Evolutionary conservation across 2,888 invertebrate species (phyloP), one percentile per base, ranked within the genome.

Genomic region (Melanchra persicariae): DNA sequence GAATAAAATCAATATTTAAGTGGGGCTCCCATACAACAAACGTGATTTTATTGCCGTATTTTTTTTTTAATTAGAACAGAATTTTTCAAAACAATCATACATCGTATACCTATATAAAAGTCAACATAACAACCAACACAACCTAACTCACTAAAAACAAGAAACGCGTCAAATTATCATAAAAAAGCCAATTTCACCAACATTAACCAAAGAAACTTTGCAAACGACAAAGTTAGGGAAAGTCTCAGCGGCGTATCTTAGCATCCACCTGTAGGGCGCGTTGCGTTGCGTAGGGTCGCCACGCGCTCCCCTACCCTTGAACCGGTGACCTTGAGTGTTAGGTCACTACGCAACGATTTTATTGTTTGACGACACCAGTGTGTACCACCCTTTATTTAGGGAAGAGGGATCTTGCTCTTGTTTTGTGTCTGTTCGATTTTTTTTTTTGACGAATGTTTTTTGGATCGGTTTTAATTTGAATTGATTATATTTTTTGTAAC

Each of bases 241-340:
- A 64, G n/a, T 74, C 60, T 62, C 63, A 70, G 67, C 70, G 59
- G 67, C 66, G 70, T 77, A 83, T 79, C 83, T 84, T 78, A 70
- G 54, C 68, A 77, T 78, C 89, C 91, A 91, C 91, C 90, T 91
- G 91, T 90, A 87, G 87, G 88, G 83, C 73, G 78, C 67, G 57
- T 86, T 85, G 76, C 85, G 85, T 86, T 85, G 86, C 85, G 85
- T 85, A 86, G 90, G 91, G 90, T 88, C 86, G 87, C 85, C 87
- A 88, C 89, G 88, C 86, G 87, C 85, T 87, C 89, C 89, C 90
- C 79, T 78, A 88, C 88, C 92, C 92, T 93, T 93, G 93, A 91
- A 91, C 93, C 87, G 76, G 81, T 79, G 92, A 88, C 91, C 90
- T 91, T 91, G 88, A 79, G 85, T 75, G 67, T 67, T 86, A 90